Conservation (phyloP, 1,140 invertebrate species). For the Neodiprion fabricii region DNA sequence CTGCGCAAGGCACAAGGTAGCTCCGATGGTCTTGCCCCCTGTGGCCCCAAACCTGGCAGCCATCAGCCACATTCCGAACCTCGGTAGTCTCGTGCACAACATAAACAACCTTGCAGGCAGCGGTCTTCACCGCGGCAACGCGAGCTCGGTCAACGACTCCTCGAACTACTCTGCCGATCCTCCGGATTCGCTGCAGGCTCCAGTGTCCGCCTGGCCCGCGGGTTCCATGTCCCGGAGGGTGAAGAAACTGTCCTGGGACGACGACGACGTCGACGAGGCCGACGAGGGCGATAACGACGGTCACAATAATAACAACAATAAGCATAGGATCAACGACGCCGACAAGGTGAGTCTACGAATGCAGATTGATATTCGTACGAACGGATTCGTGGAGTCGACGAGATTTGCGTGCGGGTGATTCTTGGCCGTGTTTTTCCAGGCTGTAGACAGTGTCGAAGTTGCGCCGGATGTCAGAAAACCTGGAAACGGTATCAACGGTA, state of each 20-base stretch:
- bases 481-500: slow-evolving; percentile 46
- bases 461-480: slow-evolving; percentile 56
- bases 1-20: slow-evolving; percentile 57
- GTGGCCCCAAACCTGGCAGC: slow-evolving; percentile 55
- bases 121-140: slow-evolving; percentile 49
- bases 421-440: slow-evolving; percentile 47
- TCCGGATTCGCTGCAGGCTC: slow-evolving; percentile 46
- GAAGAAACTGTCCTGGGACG: slow-evolving; percentile 78
- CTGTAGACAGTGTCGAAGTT: slow-evolving; percentile 64
- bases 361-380: slow-evolving; percentile 14
- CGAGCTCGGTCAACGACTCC: slow-evolving; percentile 50
- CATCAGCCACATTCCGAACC: slow-evolving; percentile 55
- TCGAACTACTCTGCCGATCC: slow-evolving; percentile 55
- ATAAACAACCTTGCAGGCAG: slow-evolving; percentile 48
- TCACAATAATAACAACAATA: slow-evolving; percentile 14
- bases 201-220: slow-evolving; percentile 59
- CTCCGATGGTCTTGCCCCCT: slow-evolving; percentile 47
- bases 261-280: slow-evolving; percentile 58
- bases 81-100: slow-evolving; percentile 56
- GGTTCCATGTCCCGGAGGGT: slow-evolving; percentile 69
- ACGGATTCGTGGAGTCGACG: not conserved
- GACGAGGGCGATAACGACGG: not conserved
- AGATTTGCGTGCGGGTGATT: no score
- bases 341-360: not conserved
- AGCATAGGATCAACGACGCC: not conserved